Evolutionary conservation across 2,888 invertebrate species (phyloP), one percentile per base, ranked within the genome.

Genomic region (Troilus luridus): DNA sequence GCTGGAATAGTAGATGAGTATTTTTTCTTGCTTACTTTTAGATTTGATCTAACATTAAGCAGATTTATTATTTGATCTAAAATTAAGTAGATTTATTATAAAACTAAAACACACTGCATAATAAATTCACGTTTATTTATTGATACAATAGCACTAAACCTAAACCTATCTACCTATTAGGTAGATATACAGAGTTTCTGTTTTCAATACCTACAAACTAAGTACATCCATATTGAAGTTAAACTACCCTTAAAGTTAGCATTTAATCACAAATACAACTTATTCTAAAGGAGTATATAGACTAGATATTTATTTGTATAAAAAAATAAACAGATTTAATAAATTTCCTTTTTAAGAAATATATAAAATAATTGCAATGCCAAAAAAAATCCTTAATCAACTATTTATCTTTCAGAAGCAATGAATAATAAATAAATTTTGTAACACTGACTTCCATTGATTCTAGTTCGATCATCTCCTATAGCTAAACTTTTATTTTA

Each of bases 121-220:
- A 85, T 85, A 56, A 85, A 85, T 56, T 58, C 85, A 85, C 85
- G 56, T 85, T 85, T 85, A 85, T 85, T 85, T 19, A 81, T 8
- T 8, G 85, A 85, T 85, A 85, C 85, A 56, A 85, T 85, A 56
- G 54, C 56, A 58, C 56, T 56, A 10, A 54, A 21, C 85, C 56
- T 85, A 85, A 56, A 41, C 41, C 41, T 41, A 41, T 41, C 41
- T 41, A 41, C 56, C 56, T 56, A 56, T 56, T 85, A n/a, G 56
- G 54, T 85, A 54, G n/a, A 85, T 41, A 72, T 56, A 58, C 56
- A 85, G 56, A 56, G n/a, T 85, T 10, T 56, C 85, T 85, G 54
- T 85, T n/a, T 85, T 56, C 21, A 85, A 85, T 21, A 85, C n/a
- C 54, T 58, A 56, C 21, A 56, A 56, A 14, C 67, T 81, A 85